phyloP scores from a whole-genome alignment of 2,113 vertebrate species.

The Coryphaenoides rupestris region DNA sequence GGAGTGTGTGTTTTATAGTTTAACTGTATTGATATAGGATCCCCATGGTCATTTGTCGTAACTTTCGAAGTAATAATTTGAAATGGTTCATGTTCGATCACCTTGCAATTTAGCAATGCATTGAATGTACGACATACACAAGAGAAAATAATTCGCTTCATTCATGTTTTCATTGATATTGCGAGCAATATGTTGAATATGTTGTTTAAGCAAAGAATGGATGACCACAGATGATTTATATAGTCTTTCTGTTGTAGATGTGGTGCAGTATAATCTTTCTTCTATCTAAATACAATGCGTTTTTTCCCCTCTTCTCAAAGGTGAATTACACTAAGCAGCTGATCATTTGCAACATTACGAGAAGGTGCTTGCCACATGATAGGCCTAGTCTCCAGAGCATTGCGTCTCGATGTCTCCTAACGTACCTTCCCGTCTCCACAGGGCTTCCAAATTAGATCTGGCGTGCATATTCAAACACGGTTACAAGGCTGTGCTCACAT shows the following conservation, averaged over 20 bases:
- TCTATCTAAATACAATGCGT: background rate
- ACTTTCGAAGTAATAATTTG: too few species aligned
- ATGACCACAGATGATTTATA: background rate
- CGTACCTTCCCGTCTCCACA: conserved; percentile 7
- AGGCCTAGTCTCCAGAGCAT: background rate
- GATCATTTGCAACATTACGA: background rate
- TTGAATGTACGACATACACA: too few species aligned
- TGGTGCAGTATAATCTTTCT: background rate
- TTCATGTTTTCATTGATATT: too few species aligned
- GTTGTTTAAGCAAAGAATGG: background rate
- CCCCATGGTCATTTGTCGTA: too few species aligned
- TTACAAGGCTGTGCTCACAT: conserved; percentile 23
- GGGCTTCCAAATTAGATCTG: conserved; percentile 22
- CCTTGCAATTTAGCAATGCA: too few species aligned
- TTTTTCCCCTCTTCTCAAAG: background rate
- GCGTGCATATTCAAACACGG: conserved; percentile 23
- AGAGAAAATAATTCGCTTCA: too few species aligned
- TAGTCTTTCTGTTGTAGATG: background rate
- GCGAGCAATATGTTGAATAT: too few species aligned
- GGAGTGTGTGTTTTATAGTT: too few species aligned
- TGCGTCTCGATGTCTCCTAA: background rate
- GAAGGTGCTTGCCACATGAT: background rate
- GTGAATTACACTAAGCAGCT: background rate
- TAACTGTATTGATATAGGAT: too few species aligned
- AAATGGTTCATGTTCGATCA: too few species aligned